A percentile compares a stretch with the other conserved stretches of the same genome.
Conservation (phyloP, 2,888 invertebrate species). For the Platycnemis pennipes region DNA sequence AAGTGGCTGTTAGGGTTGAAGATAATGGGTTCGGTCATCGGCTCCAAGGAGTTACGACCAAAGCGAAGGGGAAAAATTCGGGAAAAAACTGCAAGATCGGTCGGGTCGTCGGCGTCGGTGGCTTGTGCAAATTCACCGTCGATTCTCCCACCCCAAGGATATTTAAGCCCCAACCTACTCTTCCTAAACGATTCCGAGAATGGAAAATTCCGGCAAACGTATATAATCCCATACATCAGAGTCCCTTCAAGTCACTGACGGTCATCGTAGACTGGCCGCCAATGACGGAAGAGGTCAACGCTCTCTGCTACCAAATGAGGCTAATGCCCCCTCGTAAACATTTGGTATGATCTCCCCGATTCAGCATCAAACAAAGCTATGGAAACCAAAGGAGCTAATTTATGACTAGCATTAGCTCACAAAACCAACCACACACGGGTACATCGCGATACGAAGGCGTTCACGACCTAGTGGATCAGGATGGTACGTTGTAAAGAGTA, state of each 20-base stretch:
- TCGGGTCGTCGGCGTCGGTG: background rate
- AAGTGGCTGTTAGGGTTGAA: background rate
- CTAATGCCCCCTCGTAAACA: background rate
- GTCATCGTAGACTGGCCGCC: background rate
- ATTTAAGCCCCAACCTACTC: background rate
- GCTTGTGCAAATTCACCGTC: background rate
- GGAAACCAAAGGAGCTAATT: no score
- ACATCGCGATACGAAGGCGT: no score
- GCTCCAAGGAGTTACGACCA: background rate
- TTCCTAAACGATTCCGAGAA: background rate
- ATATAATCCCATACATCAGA: background rate
- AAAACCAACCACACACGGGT: no score
- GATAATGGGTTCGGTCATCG: conserved; percentile 22
- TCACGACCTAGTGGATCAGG: no score
- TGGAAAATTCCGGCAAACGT: background rate
- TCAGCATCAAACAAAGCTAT: background rate
- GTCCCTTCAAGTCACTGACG: no score
- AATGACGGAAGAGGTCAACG: no score
- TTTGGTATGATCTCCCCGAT: background rate
- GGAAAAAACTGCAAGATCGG: background rate
- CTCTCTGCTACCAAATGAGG: background rate
- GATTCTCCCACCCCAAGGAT: background rate
- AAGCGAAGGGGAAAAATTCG: background rate
- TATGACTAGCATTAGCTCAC: no score
- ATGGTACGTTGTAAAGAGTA: no score